These are phyloP conservation scores for Serilophus lunatus DNA, from an alignment of 2,113 vertebrate species.

Conservation along the genomic window DNA sequence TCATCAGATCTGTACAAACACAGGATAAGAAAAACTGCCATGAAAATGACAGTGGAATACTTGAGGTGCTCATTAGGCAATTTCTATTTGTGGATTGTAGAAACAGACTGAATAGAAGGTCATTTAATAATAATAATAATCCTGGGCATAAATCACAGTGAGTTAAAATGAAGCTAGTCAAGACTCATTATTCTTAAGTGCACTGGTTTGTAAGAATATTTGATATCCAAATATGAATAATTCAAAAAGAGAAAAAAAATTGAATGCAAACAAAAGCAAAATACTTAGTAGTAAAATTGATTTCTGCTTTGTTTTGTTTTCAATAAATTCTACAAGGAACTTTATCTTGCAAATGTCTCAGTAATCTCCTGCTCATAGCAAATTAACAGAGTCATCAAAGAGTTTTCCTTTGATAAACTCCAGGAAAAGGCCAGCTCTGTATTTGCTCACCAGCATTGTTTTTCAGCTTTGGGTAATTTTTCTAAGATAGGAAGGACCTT, in stretches of 20 bases:
- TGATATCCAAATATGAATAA: conserved; percentile 4
- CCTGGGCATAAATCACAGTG: neutral
- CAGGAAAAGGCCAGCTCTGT: neutral
- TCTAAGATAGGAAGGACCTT: neutral
- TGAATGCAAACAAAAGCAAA: neutral
- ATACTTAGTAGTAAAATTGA: neutral
- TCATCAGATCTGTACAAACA: neutral
- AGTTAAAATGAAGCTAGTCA: conserved; percentile 5
- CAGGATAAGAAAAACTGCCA: neutral
- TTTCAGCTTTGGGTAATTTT: neutral
- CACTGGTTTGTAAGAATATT: neutral
- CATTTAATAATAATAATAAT: neutral
- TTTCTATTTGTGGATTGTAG: neutral
- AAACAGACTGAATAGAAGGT: neutral
- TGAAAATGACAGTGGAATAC: neutral
- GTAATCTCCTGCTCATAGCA: neutral
- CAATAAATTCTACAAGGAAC: neutral
- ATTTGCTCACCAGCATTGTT: neutral
- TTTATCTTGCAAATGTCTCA: neutral
- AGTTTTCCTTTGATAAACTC: neutral
- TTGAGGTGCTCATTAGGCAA: neutral
- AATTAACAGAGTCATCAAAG: neutral
- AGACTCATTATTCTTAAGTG: conserved; percentile 11
- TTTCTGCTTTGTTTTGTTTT: neutral
- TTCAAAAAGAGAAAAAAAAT: neutral